These are phyloP conservation scores for Ptilonorhynchus violaceus DNA, from an alignment of 2,113 vertebrate genomes.

Conservation along the genomic window DNA sequence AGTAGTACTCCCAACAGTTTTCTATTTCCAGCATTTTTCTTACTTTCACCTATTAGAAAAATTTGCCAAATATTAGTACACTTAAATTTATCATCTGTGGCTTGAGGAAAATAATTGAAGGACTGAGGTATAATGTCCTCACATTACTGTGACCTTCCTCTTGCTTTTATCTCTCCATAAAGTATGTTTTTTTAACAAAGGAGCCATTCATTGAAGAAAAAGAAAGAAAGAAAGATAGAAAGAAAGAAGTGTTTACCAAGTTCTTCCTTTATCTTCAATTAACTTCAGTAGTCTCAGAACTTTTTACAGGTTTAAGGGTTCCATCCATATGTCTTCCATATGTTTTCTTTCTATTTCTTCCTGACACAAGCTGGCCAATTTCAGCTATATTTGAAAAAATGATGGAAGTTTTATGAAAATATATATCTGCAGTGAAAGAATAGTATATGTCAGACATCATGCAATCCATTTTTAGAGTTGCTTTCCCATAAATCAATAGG, in stretches of 20 bases:
- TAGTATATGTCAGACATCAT: neutral
- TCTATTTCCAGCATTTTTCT: neutral
- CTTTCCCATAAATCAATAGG: neutral
- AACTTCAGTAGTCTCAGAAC: neutral
- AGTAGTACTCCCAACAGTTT: neutral
- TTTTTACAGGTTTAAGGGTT: neutral
- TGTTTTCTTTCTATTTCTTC: neutral
- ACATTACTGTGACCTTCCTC: neutral
- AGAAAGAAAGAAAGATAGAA: neutral
- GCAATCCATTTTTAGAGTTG: neutral
- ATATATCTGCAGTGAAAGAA: neutral
- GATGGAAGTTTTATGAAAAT: neutral
- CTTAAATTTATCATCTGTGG: neutral
- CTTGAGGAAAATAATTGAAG: neutral
- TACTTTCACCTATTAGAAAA: neutral
- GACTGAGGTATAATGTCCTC: neutral
- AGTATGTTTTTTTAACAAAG: neutral
- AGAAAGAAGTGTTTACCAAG: neutral
- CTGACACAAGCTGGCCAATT: neutral
- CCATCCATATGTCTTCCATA: fast-evolving
- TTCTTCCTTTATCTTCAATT: neutral
- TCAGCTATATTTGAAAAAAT: neutral
- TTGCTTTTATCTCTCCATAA: neutral
- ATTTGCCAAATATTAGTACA: neutral
- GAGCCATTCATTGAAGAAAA: neutral